phyloP scores from a whole-genome alignment of 23 tunicate species.

The Halocynthia aurantium region DNA sequence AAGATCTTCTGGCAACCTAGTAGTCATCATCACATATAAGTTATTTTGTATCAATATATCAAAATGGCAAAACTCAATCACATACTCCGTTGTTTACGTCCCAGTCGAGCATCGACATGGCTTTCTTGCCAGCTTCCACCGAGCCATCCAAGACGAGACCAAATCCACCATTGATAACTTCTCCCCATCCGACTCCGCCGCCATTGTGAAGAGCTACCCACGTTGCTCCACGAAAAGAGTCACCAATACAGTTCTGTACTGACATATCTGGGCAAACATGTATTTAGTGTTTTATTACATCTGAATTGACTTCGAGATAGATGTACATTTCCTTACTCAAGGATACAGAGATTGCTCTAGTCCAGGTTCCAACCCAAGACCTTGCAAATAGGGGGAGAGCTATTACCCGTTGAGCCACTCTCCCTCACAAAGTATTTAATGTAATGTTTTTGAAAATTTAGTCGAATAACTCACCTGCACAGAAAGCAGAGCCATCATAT shows the following conservation, averaged over 20 bases:
- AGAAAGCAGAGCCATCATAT: slow-evolving; percentile 92
- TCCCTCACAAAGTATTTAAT: no score
- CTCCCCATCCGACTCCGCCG: slow-evolving; percentile 99
- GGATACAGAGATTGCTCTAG: no score
- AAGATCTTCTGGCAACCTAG: slow-evolving; percentile 83
- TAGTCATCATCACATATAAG: neutral
- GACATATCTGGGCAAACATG: slow-evolving; percentile 64
- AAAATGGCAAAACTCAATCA: neutral
- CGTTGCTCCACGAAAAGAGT: slow-evolving; percentile 96
- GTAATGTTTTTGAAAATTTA: neutral
- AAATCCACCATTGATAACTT: slow-evolving; percentile 93
- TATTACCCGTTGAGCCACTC: no score
- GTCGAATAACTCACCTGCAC: slow-evolving; percentile 47
- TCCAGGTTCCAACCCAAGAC: no score
- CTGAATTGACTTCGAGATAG: no score
- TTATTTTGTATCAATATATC: neutral
- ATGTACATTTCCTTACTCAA: no score
- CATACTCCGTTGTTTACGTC: slow-evolving; percentile 95
- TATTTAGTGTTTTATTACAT: no score
- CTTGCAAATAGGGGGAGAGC: no score
- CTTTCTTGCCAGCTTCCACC: slow-evolving; percentile 42
- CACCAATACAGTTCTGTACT: slow-evolving; percentile 97
- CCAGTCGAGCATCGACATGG: slow-evolving; percentile 61
- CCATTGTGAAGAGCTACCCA: slow-evolving; percentile 99
- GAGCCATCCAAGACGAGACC: slow-evolving; percentile 85